Conservation (phyloP, 2,888 invertebrate genomes). For the Augochlorella aurata region DNA sequence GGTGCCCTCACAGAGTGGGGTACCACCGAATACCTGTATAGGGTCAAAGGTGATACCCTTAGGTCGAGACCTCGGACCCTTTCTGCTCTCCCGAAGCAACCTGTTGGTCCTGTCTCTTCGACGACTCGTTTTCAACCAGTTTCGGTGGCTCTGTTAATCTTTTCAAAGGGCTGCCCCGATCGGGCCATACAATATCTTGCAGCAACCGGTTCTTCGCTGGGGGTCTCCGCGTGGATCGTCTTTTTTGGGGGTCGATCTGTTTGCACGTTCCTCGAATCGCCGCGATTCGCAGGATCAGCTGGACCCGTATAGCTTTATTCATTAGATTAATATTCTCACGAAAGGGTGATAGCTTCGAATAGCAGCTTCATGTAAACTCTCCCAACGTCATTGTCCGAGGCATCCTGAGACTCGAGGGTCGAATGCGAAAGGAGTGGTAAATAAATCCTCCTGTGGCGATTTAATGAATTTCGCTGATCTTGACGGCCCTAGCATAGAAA, state of each 20-base stretch:
- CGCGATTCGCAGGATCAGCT: constrained; percentile 27
- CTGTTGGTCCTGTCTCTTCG: constrained; percentile 65
- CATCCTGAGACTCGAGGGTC: constrained; percentile 27
- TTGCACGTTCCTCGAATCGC: constrained; percentile 29
- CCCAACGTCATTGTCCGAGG: constrained; percentile 27
- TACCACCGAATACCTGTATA: constrained; percentile 68
- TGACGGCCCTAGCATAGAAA: constrained; percentile 48
- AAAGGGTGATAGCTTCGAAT: constrained; percentile 39
- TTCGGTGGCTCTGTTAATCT: constrained; percentile 31
- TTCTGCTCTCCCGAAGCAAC: constrained; percentile 65
- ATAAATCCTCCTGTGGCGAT: background rate
- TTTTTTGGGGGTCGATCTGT: constrained; percentile 35
- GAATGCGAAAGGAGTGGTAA: background rate
- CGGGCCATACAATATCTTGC: constrained; percentile 58
- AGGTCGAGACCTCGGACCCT: constrained; percentile 70
- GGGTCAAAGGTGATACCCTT: constrained; percentile 72
- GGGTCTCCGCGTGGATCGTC: constrained; percentile 53
- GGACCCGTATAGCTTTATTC: constrained; percentile 73
- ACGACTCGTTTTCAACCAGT: constrained; percentile 63
- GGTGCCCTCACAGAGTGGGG: background rate
- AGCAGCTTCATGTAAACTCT: constrained; percentile 26
- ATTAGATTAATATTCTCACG: constrained; percentile 70
- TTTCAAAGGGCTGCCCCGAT: constrained; percentile 12
- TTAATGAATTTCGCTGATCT: constrained; percentile 14
- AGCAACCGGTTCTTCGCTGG: constrained; percentile 73